A percentile compares a stretch with the other conserved stretches of the same genome.
phyloP scores from a whole-genome alignment of 2,888 invertebrate species.

The Neocrepidodera transversa region DNA sequence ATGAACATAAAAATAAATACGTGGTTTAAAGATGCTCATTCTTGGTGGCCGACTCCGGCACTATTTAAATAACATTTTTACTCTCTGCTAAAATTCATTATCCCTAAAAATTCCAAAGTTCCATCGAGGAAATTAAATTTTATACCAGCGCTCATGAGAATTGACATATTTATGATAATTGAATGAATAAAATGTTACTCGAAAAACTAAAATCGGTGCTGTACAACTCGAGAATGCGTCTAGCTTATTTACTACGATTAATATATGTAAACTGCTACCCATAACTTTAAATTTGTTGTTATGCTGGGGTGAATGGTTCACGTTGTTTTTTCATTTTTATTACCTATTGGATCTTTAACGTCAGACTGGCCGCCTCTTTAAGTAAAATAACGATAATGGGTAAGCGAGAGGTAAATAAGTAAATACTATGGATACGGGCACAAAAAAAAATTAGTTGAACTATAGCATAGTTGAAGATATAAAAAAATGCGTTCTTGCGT shows the following conservation, averaged over 20 bases:
- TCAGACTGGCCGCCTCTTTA: too few species aligned
- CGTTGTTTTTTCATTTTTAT: too few species aligned
- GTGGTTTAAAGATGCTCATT: neutral
- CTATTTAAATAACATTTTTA: conserved; percentile 12
- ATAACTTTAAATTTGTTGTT: conserved; percentile 39
- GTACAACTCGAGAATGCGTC: conserved; percentile 52
- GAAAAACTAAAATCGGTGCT: conserved; percentile 58
- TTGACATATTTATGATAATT: conserved; percentile 61
- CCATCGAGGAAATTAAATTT: conserved; percentile 59
- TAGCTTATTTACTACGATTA: conserved; percentile 57
- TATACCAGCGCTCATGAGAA: conserved; percentile 53
- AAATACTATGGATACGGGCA: too few species aligned
- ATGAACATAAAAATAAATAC: neutral
- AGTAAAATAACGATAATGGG: too few species aligned
- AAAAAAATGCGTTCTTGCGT: too few species aligned
- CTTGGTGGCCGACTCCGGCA: conserved; percentile 3
- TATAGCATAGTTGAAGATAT: too few species aligned
- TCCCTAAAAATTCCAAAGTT: conserved; percentile 49
- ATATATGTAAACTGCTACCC: conserved; percentile 58
- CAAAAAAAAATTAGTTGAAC: too few species aligned
- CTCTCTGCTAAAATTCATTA: conserved; percentile 19
- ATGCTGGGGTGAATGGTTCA: conserved; percentile 25
- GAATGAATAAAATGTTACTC: conserved; percentile 58
- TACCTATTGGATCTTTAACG: too few species aligned
- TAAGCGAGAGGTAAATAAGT: too few species aligned